Percentiles rank a stretch among this genome's conserved stretches.
Evolutionary conservation across 2,888 invertebrate genomes (phyloP).

Genomic region (Andrena minutula): DNA sequence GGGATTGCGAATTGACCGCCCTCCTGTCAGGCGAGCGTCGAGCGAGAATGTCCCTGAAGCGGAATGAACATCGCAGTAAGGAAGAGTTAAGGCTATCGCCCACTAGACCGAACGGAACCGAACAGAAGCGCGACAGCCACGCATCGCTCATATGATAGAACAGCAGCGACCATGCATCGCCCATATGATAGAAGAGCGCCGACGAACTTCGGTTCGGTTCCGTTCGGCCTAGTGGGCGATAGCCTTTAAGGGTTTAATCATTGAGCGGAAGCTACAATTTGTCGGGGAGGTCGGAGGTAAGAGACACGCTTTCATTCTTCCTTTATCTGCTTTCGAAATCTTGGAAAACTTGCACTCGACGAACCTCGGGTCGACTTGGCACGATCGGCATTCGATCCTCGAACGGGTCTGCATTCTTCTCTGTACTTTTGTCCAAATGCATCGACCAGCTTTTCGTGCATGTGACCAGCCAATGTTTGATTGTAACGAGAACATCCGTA

Average conservation of each 20-base stretch:
- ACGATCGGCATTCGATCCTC: background rate
- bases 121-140: too few species aligned
- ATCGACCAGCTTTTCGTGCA: constrained; percentile 20
- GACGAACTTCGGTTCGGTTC: too few species aligned
- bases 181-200: too few species aligned
- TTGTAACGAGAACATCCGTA: constrained; percentile 37
- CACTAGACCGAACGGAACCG: too few species aligned
- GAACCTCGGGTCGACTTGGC: background rate
- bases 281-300: constrained; percentile 25
- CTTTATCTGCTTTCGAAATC: background rate
- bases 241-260: background rate
- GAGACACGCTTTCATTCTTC: constrained; percentile 22
- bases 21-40: too few species aligned
- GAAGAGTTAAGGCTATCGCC: too few species aligned
- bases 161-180: too few species aligned
- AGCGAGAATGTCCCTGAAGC: background rate
- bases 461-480: constrained; percentile 18
- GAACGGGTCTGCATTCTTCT: background rate
- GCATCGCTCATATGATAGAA: too few species aligned
- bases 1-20: background rate
- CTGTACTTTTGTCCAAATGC: constrained; percentile 4
- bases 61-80: background rate
- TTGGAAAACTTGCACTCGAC: background rate
- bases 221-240: too few species aligned
- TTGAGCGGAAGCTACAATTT: background rate